Evolutionary conservation across 1,140 invertebrate genomes (phyloP), one percentile per base, ranked within the genome.

Genomic region (Macrosteles quadrilineatus): DNA sequence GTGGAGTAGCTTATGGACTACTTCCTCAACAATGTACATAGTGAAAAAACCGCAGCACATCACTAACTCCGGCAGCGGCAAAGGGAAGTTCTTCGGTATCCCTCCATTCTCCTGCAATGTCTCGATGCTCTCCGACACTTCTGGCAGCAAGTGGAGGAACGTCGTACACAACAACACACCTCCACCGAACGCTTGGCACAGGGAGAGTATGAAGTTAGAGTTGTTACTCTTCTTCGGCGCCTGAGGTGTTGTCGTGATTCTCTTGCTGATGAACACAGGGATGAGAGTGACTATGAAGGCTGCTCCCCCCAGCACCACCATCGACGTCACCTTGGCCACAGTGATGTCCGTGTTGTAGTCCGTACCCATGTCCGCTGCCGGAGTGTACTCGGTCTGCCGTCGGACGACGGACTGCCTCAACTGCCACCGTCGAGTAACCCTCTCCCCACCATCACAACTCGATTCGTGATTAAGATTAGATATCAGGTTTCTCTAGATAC

Each of bases 81-180:
- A 55, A 1, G 72, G 67, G 32, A 73, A 68, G 1, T 69, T 69
- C 14, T 55, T n/a, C 2, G 70, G 17, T 3, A 65, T 23, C 3
- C 12, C 23, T 0, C 45, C 27, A 1, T 32, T 45, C 17, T 55
- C n/a, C 14, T 40, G 29, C 40, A 76, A 67, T 9, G 31, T n/a
- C 19, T 74, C 73, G 1, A 75, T 64, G 11, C 70, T 70, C 50
- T 92, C 91, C 67, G 86, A 85, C 0, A 96, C 91, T 82, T 98
- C 96, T 0, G 95, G 95, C 32, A 97, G 80, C 65, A 98, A 81
- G 79, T 98, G 95, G 57, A 96, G 81, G 74, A 97, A 94, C 0
- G 92, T 95, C 0, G 95, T 97, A 50, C 90, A 90, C 68, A 98
- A 84, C 14, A 98, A 85, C 1, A 97, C 94, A 0, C 96, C 96